Evolutionary conservation across 2,888 invertebrate species (phyloP).

Genomic region (Dynastes maya): DNA sequence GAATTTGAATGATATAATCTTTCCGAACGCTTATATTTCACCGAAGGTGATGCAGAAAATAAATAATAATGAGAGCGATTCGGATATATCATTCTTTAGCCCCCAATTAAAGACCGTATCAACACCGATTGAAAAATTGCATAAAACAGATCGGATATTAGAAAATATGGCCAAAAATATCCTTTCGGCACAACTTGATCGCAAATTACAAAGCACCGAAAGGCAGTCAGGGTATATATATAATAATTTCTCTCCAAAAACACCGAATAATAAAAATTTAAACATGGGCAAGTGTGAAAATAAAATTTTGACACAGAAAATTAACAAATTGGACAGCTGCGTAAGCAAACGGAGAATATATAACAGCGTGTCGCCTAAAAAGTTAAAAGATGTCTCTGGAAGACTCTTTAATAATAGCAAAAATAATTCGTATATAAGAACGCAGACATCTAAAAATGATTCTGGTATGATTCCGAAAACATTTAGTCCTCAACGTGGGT

Average conservation of each 20-base stretch:
- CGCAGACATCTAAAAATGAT: conserved; percentile 4
- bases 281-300: conserved; percentile 18
- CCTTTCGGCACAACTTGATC: conserved; percentile 29
- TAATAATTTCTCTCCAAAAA: conserved; percentile 42
- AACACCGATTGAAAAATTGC: conserved; percentile 60
- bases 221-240: background rate
- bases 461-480: conserved; percentile 41
- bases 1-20: conserved; percentile 53
- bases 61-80: conserved; percentile 56
- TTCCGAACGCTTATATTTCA: conserved; percentile 34
- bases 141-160: conserved; percentile 38
- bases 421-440: conserved; percentile 16
- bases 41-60: conserved; percentile 32
- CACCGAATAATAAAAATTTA: conserved; percentile 36
- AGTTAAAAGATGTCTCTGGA: conserved; percentile 34
- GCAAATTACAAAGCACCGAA: background rate
- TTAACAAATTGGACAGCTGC: conserved; percentile 43
- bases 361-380: conserved; percentile 47
- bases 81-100: conserved; percentile 62
- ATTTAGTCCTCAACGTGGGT: conserved; percentile 28
- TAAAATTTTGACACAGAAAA: conserved; percentile 33
- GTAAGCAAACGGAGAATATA: conserved; percentile 39
- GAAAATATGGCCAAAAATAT: conserved; percentile 46
- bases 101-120: conserved; percentile 62
- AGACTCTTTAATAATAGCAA: conserved; percentile 22